Conservation (phyloP, 2,888 invertebrate genomes). For the Polylopha cassiicola region DNA sequence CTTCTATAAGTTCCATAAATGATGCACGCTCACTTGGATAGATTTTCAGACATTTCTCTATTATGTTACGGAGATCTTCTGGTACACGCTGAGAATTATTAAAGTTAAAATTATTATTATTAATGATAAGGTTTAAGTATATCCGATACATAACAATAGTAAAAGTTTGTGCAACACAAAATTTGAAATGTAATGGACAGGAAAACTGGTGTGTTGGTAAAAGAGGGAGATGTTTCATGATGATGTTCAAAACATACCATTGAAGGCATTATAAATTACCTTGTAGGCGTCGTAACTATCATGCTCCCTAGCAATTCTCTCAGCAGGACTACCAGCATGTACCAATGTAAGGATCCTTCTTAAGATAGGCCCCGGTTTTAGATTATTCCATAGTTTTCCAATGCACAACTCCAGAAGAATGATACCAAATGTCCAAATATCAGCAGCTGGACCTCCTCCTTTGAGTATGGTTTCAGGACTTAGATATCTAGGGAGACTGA, state of each 20-base stretch:
- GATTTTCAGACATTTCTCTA: conserved; percentile 85
- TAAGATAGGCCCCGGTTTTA: conserved; percentile 85
- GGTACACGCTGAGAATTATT: conserved; percentile 75
- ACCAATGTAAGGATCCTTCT: conserved; percentile 85
- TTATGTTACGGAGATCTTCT: conserved; percentile 75
- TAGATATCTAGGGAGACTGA: conserved; percentile 85
- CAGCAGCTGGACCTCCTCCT: conserved; percentile 86
- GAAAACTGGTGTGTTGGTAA: too few species aligned
- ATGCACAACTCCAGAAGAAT: conserved; percentile 88
- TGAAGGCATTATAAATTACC: conserved; percentile 69
- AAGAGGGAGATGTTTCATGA: too few species aligned
- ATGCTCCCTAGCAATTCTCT: conserved; percentile 88
- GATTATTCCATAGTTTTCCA: conserved; percentile 83
- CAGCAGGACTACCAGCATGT: conserved; percentile 71
- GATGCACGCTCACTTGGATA: conserved; percentile 75
- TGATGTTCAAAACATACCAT: too few species aligned
- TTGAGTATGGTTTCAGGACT: conserved; percentile 89
- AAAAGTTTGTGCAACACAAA: too few species aligned
- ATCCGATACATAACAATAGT: too few species aligned
- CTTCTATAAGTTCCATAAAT: conserved; percentile 77
- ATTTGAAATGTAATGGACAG: too few species aligned
- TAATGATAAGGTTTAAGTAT: too few species aligned
- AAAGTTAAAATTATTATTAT: too few species aligned
- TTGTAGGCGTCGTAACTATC: conserved; percentile 81
- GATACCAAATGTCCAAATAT: conserved; percentile 97